Evolutionary conservation across 2,113 vertebrate genomes (phyloP).

Genomic region (Brienomyrus brachyistius): DNA sequence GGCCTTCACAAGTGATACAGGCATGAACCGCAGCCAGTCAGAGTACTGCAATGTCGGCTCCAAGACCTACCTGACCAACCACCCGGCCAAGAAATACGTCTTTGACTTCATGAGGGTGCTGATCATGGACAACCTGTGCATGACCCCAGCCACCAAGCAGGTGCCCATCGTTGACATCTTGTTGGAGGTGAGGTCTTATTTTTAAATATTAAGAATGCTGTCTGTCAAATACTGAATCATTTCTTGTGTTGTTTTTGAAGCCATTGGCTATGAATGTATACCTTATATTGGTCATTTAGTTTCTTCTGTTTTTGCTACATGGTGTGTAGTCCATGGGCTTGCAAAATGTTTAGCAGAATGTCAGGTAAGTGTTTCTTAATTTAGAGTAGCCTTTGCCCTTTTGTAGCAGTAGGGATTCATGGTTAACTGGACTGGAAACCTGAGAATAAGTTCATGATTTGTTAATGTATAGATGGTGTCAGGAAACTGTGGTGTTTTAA

Average conservation of each 20-base stretch:
- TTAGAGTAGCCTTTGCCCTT: not conserved
- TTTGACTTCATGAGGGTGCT: conserved; percentile 97
- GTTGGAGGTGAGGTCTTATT: conserved; percentile 71
- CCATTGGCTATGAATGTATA: not conserved
- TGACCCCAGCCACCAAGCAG: conserved; percentile 91
- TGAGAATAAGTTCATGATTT: not conserved
- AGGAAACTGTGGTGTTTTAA: not conserved
- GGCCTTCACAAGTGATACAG: conserved; percentile 81
- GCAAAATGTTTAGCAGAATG: not conserved
- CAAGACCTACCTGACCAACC: conserved; percentile 95
- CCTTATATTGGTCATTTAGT: not conserved
- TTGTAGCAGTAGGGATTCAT: not conserved
- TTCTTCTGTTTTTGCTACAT: not conserved
- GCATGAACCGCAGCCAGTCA: conserved; percentile 97
- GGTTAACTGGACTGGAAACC: not conserved
- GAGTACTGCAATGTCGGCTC: conserved; percentile 95
- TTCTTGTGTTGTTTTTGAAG: not conserved
- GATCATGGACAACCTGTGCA: conserved; percentile 95
- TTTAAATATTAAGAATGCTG: not conserved
- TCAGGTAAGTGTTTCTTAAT: not conserved
- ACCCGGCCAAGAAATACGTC: conserved; percentile 95
- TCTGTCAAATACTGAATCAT: not conserved
- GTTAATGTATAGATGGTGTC: not conserved
- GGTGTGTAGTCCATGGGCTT: not conserved
- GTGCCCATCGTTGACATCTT: conserved; percentile 89